These are phyloP conservation scores for Uropsilus gracilis DNA, from an alignment of 2,113 vertebrate species.

Conservation along the genomic window DNA sequence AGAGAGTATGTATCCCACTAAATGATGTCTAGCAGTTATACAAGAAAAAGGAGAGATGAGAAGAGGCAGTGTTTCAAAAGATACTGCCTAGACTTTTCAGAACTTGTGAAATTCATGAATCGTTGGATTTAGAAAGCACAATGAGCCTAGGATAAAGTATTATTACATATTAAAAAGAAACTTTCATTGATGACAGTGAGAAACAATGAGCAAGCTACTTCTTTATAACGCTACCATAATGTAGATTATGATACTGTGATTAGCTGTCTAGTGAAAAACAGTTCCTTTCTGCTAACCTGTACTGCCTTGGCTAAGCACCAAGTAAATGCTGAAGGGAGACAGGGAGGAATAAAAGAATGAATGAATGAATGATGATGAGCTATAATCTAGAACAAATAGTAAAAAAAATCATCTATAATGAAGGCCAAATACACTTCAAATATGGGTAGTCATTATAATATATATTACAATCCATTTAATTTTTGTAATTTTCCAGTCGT, in stretches of 20 bases:
- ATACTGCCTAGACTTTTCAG: not conserved
- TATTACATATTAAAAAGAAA: not conserved
- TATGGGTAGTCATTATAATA: too few species aligned
- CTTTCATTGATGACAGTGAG: not conserved
- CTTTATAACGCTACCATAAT: not conserved
- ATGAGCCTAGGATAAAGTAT: not conserved
- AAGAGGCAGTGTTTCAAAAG: not conserved
- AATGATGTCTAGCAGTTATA: not conserved
- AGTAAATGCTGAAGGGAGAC: not conserved
- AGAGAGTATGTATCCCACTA: not conserved
- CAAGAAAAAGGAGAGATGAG: not conserved
- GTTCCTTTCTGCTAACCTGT: not conserved
- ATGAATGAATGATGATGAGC: not conserved
- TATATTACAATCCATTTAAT: too few species aligned
- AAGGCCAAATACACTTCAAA: not conserved
- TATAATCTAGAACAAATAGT: not conserved
- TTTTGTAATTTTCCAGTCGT: too few species aligned
- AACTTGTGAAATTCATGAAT: constrained; percentile 25
- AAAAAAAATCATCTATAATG: not conserved
- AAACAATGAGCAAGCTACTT: not conserved
- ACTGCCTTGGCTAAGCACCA: not conserved
- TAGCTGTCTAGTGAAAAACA: not conserved
- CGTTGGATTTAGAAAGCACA: constrained; percentile 29
- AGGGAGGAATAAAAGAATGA: not conserved
- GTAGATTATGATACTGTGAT: not conserved